phyloP scores from a whole-genome alignment of 2,888 invertebrate species.

The Campoletis raptor region DNA sequence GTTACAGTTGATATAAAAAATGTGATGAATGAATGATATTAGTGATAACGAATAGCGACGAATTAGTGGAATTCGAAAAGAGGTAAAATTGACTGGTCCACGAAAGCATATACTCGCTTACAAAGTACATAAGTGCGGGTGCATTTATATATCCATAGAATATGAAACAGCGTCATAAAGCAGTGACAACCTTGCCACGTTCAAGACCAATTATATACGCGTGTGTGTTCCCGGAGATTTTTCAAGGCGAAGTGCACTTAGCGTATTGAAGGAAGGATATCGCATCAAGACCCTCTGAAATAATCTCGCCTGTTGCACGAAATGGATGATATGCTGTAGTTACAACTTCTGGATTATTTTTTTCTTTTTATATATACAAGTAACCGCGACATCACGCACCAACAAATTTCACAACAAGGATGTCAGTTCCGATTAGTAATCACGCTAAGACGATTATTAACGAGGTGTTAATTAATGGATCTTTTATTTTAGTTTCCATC shows the following conservation, averaged over 20 bases:
- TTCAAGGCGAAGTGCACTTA: slow-evolving; percentile 67
- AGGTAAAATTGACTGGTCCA: neutral
- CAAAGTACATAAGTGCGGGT: neutral
- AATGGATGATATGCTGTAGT: slow-evolving; percentile 17
- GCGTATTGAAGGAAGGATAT: slow-evolving; percentile 63
- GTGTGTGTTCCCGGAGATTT: slow-evolving; percentile 53
- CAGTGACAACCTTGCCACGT: slow-evolving; percentile 59
- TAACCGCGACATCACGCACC: slow-evolving; percentile 56
- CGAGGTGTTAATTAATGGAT: neutral
- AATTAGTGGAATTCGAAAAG: neutral
- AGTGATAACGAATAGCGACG: neutral
- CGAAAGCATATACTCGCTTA: neutral
- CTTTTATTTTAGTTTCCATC: neutral
- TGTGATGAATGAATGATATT: neutral
- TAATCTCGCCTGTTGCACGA: slow-evolving; percentile 53
- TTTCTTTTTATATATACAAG: slow-evolving; percentile 13
- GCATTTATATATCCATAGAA: neutral
- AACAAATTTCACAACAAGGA: neutral
- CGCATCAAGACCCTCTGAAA: slow-evolving; percentile 41
- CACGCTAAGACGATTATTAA: neutral
- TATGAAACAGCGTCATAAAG: slow-evolving; percentile 5
- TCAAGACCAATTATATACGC: slow-evolving; percentile 61
- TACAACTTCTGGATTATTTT: neutral
- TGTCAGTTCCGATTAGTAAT: neutral
- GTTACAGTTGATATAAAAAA: neutral